Conservation (phyloP, 2,888 invertebrate genomes). For the Caenorhabditis japonica region DNA sequence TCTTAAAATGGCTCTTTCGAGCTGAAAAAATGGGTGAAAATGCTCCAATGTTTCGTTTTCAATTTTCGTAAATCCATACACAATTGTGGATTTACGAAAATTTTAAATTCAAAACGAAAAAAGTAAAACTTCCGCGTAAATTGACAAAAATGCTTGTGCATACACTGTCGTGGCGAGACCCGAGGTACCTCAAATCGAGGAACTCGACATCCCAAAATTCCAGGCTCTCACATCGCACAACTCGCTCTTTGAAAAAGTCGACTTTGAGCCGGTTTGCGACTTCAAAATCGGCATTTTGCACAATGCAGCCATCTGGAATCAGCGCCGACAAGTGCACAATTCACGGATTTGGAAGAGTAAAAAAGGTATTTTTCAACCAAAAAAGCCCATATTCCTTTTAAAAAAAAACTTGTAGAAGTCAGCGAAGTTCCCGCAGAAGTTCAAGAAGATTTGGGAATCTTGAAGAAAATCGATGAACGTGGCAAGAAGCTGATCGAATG, state of each 20-base stretch:
- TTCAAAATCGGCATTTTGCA: conserved; percentile 54
- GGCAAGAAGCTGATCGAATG: conserved; percentile 37
- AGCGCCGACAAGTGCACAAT: conserved; percentile 39
- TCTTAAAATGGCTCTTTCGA: too few relatives aligned
- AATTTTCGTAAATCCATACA: too few relatives aligned
- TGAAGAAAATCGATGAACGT: conserved; percentile 50
- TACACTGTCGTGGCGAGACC: too few relatives aligned
- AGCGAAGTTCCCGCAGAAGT: conserved; percentile 8
- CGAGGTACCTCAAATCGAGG: too few relatives aligned
- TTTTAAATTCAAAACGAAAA: background rate
- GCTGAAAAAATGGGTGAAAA: background rate
- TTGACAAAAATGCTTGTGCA: background rate
- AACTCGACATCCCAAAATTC: conserved; percentile 2
- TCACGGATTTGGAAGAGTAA: conserved; percentile 45
- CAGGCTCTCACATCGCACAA: conserved; percentile 34
- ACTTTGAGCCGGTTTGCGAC: conserved; percentile 51
- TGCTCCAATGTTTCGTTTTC: background rate
- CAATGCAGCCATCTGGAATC: conserved; percentile 48
- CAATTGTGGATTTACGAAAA: too few relatives aligned
- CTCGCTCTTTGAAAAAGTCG: conserved; percentile 31
- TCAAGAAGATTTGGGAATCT: conserved; percentile 20
- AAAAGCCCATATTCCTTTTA: background rate
- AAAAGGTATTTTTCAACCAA: too few relatives aligned
- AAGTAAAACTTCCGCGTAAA: background rate
- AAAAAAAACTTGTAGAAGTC: conserved; percentile 17